Conservation (phyloP, 2,888 invertebrate genomes). For the Pinctada fucata region DNA sequence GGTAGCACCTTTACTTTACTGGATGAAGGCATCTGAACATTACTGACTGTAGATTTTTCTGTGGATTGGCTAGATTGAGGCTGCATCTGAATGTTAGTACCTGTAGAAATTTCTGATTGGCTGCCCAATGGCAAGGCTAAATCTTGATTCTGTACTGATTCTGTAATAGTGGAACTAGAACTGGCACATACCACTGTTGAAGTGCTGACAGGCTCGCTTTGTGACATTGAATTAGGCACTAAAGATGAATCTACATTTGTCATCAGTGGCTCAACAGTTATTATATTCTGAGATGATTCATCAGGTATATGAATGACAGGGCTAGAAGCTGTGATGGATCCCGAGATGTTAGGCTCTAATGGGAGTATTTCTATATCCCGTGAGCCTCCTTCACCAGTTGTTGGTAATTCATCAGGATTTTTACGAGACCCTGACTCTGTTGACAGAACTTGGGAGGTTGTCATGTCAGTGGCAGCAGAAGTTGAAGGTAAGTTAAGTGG, state of each 20-base stretch:
- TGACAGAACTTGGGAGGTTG: background rate
- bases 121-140: background rate
- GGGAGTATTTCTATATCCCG: too few relatives aligned
- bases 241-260: too few relatives aligned
- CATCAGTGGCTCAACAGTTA: too few relatives aligned
- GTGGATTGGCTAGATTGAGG: too few relatives aligned
- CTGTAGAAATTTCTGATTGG: background rate
- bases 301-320: background rate
- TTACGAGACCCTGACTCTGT: background rate
- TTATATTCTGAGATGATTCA: background rate
- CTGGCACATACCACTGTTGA: background rate
- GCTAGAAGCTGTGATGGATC: background rate
- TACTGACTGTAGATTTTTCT: too few relatives aligned
- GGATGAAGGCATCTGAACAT: background rate
- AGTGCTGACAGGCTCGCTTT: background rate
- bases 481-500: too few relatives aligned
- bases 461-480: background rate
- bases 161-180: background rate
- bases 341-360: background rate
- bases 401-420: background rate
- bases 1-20: constrained; percentile 30
- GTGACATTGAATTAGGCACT: too few relatives aligned
- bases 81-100: background rate
- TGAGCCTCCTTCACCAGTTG: background rate
- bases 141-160: background rate